A percentile compares a stretch with the other conserved stretches of the same genome.
phyloP scores from a whole-genome alignment of 2,888 invertebrate species.

The Xestobium rufovillosum region DNA sequence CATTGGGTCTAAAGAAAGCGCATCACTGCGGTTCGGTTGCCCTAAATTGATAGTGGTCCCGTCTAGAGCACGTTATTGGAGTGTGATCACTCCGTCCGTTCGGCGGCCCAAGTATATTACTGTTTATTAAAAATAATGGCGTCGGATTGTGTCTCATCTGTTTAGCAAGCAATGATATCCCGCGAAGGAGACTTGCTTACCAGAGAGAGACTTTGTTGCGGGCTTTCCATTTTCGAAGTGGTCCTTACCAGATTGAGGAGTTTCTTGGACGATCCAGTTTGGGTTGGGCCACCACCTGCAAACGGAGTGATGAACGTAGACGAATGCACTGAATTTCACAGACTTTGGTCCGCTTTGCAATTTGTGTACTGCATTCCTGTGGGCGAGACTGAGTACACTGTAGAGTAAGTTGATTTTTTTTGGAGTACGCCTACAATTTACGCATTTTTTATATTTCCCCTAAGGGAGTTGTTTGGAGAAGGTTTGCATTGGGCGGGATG shows the following conservation, averaged over 20 bases:
- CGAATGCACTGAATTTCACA: constrained; percentile 94
- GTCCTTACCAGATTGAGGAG: constrained; percentile 80
- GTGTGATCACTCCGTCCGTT: too few species aligned
- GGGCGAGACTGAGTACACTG: constrained; percentile 90
- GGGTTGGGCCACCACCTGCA: constrained; percentile 81
- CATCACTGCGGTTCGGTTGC: too few species aligned
- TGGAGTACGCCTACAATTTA: too few species aligned
- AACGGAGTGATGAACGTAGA: constrained; percentile 95
- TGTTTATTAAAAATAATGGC: too few species aligned
- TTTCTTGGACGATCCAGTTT: constrained; percentile 82
- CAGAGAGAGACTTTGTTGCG: constrained; percentile 94
- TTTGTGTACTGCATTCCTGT: constrained; percentile 98
- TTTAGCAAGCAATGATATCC: constrained; percentile 87
- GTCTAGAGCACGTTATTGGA: too few species aligned
- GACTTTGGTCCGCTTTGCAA: constrained; percentile 94
- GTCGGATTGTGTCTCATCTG: constrained; percentile 20
- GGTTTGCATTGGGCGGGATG: constrained; percentile 99
- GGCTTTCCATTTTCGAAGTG: constrained; percentile 93
- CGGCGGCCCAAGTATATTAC: too few species aligned
- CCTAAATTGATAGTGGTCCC: too few species aligned
- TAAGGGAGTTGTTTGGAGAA: constrained; percentile 94
- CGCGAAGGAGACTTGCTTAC: constrained; percentile 94
- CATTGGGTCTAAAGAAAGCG: too few species aligned
- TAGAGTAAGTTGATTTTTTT: constrained; percentile 89
- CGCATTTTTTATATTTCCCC: too few species aligned